Conservation (phyloP, 2,888 invertebrate species). For the Drosophila incognita region DNA sequence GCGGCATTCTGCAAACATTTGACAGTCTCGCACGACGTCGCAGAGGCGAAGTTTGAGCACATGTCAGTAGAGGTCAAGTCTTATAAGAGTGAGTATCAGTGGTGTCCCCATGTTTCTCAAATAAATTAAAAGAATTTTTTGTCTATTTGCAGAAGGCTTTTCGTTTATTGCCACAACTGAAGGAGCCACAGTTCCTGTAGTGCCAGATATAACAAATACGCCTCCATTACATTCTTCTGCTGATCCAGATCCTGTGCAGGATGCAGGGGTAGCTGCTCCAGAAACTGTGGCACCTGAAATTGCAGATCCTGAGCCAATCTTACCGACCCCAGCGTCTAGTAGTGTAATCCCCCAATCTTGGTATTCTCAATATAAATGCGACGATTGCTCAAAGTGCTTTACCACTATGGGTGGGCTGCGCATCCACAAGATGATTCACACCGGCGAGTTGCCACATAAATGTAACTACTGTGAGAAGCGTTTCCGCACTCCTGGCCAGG, state of each 20-base stretch:
- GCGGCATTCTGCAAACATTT: constrained; percentile 65
- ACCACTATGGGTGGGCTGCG: constrained; percentile 77
- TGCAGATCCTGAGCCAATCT: neutral
- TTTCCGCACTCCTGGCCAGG: constrained; percentile 82
- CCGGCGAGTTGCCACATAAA: constrained; percentile 81
- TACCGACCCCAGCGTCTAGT: constrained; percentile 51
- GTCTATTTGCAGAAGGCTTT: constrained; percentile 2
- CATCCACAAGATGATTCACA: constrained; percentile 81
- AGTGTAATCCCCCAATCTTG: neutral
- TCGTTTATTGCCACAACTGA: neutral
- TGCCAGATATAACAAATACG: neutral
- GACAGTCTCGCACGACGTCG: constrained; percentile 43
- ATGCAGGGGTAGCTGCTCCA: neutral
- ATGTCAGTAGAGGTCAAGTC: constrained; percentile 57
- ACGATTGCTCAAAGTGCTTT: constrained; percentile 76
- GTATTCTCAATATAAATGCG: constrained; percentile 52
- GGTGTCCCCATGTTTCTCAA: too few relatives aligned
- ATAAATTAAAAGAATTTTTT: neutral
- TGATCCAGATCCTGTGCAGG: neutral
- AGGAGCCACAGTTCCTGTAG: neutral
- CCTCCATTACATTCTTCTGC: neutral
- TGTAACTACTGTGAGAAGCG: constrained; percentile 82
- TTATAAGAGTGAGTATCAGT: constrained; percentile 45
- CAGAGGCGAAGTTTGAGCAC: constrained; percentile 10
- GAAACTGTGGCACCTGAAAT: neutral